Conservation (phyloP, 2,888 invertebrate species). For the Machimus atricapillus region DNA sequence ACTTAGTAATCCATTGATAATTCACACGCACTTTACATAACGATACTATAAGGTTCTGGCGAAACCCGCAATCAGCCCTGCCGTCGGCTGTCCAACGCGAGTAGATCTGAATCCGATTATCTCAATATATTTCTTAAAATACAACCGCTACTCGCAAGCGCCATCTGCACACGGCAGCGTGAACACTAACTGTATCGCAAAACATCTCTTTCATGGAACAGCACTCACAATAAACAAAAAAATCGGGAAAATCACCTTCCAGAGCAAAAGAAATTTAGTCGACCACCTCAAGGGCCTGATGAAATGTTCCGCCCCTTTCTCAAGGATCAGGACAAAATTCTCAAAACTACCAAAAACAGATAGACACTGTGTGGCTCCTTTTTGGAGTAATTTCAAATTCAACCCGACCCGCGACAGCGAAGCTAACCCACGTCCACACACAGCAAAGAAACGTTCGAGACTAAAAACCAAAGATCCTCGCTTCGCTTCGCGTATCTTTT, state of each 20-base stretch:
- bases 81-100: not conserved
- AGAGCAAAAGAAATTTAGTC: not conserved
- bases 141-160: not conserved
- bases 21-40: not conserved
- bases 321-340: not conserved
- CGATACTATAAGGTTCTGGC: not conserved
- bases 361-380: not conserved
- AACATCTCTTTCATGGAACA: not conserved
- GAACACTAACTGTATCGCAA: not conserved
- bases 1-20: not conserved
- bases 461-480: conserved; percentile 50
- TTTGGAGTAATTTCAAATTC: not conserved
- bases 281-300: not conserved
- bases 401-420: conserved; percentile 3
- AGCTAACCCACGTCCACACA: conserved; percentile 55
- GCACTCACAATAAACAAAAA: not conserved
- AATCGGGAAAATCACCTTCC: not conserved
- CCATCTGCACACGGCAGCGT: not conserved
- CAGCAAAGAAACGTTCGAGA: conserved; percentile 60
- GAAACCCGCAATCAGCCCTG: not conserved
- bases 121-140: not conserved
- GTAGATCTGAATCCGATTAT: not conserved
- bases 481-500: conserved; percentile 24
- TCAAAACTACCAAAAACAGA: not conserved
- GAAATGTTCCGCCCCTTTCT: not conserved